Evolutionary conservation across 2,113 vertebrate species (phyloP).

Genomic region (Chinchilla lanigera): DNA sequence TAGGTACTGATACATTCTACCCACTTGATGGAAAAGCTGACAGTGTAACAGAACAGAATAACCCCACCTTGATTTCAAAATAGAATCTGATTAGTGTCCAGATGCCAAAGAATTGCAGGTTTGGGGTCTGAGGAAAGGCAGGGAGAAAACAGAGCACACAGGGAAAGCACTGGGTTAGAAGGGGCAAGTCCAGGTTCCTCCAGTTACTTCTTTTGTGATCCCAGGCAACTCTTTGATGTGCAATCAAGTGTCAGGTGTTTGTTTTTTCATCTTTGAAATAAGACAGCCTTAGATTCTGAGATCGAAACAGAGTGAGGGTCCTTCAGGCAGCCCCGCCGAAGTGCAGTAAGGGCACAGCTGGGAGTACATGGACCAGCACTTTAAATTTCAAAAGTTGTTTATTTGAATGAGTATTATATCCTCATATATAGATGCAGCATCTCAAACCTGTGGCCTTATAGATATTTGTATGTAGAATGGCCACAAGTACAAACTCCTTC

Average conservation of each 20-base stretch:
- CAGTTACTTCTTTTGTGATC: background rate
- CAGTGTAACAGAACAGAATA: background rate
- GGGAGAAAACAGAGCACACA: background rate
- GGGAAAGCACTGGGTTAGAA: background rate
- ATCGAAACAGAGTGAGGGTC: background rate
- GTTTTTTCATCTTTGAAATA: background rate
- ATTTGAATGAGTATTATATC: background rate
- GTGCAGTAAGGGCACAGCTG: rapidly evolving
- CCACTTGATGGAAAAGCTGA: conserved; percentile 11
- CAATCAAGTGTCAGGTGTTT: background rate
- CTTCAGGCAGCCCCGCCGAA: background rate
- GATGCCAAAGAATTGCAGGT: background rate
- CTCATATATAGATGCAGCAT: background rate
- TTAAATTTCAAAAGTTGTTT: background rate
- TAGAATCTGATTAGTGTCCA: conserved; percentile 21
- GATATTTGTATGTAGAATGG: background rate
- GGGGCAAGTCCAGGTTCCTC: background rate
- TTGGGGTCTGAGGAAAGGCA: background rate
- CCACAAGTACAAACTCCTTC: background rate
- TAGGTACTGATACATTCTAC: background rate
- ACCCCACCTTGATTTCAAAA: conserved; percentile 42
- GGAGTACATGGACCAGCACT: background rate
- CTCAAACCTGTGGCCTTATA: background rate
- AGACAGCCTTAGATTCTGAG: background rate
- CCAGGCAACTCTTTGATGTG: background rate